Conservation (phyloP, 2,113 vertebrate species). For the Cheirogaleus medius region DNA sequence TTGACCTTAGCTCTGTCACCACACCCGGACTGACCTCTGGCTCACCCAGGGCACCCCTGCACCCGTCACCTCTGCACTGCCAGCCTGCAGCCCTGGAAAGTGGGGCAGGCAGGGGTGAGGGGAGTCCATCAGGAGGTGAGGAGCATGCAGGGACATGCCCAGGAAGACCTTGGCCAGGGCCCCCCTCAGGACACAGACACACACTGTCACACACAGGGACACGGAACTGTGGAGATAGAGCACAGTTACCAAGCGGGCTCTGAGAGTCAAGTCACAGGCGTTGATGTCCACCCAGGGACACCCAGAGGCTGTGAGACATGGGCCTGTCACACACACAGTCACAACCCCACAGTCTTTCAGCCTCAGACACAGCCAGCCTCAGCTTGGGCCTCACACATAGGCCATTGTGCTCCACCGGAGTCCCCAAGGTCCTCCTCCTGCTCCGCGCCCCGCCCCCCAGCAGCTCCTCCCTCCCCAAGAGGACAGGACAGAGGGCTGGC, state of each 20-base stretch:
- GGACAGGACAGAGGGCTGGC: constrained; percentile 20
- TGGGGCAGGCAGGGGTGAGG: background rate
- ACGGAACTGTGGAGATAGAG: background rate
- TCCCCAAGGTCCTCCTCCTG: constrained; percentile 4
- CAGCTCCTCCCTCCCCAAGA: background rate
- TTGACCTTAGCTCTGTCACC: background rate
- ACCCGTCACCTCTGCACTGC: background rate
- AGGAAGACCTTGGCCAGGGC: background rate
- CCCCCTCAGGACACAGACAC: background rate
- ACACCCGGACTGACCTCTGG: background rate
- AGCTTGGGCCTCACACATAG: constrained; percentile 41
- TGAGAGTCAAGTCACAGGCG: background rate
- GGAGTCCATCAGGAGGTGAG: background rate
- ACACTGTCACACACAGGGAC: background rate
- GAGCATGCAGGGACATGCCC: background rate
- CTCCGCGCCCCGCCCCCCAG: background rate
- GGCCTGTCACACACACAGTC: background rate
- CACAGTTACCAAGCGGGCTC: background rate
- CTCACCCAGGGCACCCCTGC: background rate
- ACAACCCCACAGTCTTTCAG: background rate
- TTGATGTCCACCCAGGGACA: background rate
- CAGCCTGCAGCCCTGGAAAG: background rate
- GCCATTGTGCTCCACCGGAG: constrained; percentile 11
- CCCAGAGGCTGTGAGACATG: background rate
- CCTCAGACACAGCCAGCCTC: background rate